Conservation (phyloP, 2,888 invertebrate species). For the Archaeoteleia sp. region DNA sequence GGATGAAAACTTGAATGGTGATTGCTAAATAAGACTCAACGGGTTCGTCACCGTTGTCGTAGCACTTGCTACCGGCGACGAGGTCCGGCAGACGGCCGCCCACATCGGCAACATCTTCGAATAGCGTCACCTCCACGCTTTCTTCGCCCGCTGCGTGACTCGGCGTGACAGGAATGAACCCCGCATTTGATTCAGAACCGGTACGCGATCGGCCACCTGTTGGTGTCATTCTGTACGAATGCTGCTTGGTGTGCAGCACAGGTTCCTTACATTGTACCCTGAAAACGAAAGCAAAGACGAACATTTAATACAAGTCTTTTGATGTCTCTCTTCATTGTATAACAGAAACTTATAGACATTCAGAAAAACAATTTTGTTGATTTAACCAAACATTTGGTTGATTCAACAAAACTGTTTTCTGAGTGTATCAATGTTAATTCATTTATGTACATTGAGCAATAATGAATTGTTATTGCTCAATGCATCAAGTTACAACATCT, state of each 20-base stretch:
- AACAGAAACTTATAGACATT: no score
- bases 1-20: conserved; percentile 82
- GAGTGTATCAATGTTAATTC: no score
- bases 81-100: conserved; percentile 77
- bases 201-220: conserved; percentile 69
- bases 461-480: no score
- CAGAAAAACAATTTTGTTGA: no score
- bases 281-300: conserved; percentile 22
- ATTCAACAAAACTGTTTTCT: no score
- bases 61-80: conserved; percentile 76
- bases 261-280: conserved; percentile 73
- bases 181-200: conserved; percentile 65
- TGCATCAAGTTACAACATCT: no score
- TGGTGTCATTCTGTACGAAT: conserved; percentile 70
- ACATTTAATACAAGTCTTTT: no score
- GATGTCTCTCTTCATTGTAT: no score
- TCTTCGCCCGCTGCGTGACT: conserved; percentile 49
- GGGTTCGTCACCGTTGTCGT: conserved; percentile 72
- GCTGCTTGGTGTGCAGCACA: conserved; percentile 63
- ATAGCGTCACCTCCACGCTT: conserved; percentile 65
- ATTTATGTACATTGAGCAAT: no score
- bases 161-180: conserved; percentile 43
- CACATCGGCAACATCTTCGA: conserved; percentile 68
- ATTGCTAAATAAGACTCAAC: conserved; percentile 79
- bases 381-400: no score